Percentiles rank a stretch among this genome's conserved stretches.
Evolutionary conservation across 1,140 invertebrate species (phyloP).

Genomic region (Drosophila neocordata): DNA sequence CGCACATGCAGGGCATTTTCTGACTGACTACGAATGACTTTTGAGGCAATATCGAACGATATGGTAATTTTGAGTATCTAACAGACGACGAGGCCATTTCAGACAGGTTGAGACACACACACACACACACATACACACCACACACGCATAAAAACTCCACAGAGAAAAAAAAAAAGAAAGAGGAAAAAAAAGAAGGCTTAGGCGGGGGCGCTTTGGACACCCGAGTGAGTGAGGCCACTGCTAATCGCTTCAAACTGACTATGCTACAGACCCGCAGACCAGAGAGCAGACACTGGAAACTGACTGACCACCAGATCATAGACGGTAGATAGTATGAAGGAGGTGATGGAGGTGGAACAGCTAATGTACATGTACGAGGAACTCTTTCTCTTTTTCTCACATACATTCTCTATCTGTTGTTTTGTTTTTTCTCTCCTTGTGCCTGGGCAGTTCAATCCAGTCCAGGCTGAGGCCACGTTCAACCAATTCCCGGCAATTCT

Average conservation of each 20-base stretch:
- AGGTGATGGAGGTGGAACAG: constrained; percentile 12
- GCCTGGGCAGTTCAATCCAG: constrained; percentile 5
- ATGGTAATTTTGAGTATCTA: constrained; percentile 52
- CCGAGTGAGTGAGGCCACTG: constrained; percentile 26
- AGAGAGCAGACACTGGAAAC: constrained; percentile 54
- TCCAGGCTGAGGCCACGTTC: constrained; percentile 59
- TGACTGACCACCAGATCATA: constrained; percentile 81
- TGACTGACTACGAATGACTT: constrained; percentile 46
- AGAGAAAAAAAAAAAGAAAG: constrained; percentile 29
- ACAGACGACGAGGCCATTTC: constrained; percentile 58
- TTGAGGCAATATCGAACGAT: constrained; percentile 16
- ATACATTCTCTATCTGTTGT: not conserved
- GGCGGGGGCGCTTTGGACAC: constrained; percentile 39
- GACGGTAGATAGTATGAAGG: constrained; percentile 72
- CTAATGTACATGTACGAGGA: constrained; percentile 34
- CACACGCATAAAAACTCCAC: constrained; percentile 78
- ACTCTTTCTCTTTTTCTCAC: not conserved
- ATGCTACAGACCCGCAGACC: constrained; percentile 32
- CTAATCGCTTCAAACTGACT: constrained; percentile 70
- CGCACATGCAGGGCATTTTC: constrained; percentile 33
- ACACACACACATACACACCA: constrained; percentile 70
- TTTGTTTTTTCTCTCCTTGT: not conserved
- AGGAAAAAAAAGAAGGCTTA: constrained; percentile 21
- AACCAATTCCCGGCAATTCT: constrained; percentile 79
- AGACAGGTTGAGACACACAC: constrained; percentile 68